Evolutionary conservation across 2,888 invertebrate species (phyloP).

Genomic region (Muschampia plurimacula): DNA sequence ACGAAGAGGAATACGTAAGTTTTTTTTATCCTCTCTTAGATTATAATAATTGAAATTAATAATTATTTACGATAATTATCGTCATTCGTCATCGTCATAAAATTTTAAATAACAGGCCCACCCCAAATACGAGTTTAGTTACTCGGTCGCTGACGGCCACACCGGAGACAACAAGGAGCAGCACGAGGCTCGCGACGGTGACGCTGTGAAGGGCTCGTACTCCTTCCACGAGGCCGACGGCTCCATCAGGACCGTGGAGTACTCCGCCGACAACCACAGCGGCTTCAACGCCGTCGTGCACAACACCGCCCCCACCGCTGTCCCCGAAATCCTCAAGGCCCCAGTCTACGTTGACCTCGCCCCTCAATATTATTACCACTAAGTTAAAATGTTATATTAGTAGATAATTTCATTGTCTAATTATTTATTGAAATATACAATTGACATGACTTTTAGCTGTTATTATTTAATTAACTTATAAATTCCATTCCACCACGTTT

Average conservation of each 20-base stretch:
- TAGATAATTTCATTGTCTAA: constrained; percentile 50
- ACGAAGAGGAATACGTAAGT: constrained; percentile 54
- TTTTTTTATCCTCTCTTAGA: background rate
- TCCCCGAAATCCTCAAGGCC: constrained; percentile 57
- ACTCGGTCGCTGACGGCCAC: too few relatives aligned
- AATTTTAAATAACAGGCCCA: constrained; percentile 56
- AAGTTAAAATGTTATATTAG: constrained; percentile 6
- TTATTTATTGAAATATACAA: constrained; percentile 61
- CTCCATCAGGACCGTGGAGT: constrained; percentile 83
- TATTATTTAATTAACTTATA: too few relatives aligned
- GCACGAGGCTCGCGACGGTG: constrained; percentile 82
- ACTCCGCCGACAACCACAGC: constrained; percentile 82
- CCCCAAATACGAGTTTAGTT: too few relatives aligned
- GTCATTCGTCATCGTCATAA: too few relatives aligned
- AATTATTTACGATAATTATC: too few relatives aligned
- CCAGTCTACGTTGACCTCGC: constrained; percentile 54
- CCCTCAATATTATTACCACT: constrained; percentile 62
- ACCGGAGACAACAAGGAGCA: constrained; percentile 86
- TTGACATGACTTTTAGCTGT: too few relatives aligned
- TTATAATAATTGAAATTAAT: too few relatives aligned
- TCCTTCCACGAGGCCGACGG: constrained; percentile 84
- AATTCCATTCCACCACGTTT: too few relatives aligned
- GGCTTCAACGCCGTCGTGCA: constrained; percentile 77
- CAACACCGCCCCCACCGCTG: constrained; percentile 64
- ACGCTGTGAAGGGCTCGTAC: constrained; percentile 83